Conservation (phyloP, 2,888 invertebrate species). For the Drosophila mayaguana region DNA sequence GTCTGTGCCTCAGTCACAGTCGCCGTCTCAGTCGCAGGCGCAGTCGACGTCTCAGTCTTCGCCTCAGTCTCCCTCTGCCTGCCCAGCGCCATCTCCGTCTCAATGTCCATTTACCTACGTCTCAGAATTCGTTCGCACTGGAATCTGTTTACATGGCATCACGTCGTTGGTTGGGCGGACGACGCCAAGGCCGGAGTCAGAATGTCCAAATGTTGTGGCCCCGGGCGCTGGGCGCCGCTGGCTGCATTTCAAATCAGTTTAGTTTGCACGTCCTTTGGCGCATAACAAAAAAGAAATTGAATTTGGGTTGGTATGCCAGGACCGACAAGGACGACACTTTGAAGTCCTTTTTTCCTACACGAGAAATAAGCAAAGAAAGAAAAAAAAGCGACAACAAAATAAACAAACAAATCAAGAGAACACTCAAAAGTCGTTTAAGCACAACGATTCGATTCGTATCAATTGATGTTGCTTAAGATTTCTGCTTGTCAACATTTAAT, state of each 20-base stretch:
- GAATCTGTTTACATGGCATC: constrained; percentile 67
- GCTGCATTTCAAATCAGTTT: constrained; percentile 79
- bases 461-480: constrained; percentile 32
- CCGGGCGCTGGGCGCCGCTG: constrained; percentile 59
- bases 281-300: constrained; percentile 69
- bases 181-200: constrained; percentile 12
- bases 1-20: not conserved
- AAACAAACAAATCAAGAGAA: constrained; percentile 33
- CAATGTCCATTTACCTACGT: constrained; percentile 38
- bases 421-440: constrained; percentile 43
- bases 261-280: constrained; percentile 76
- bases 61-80: not conserved
- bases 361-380: constrained; percentile 26
- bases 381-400: not conserved
- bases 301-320: constrained; percentile 58
- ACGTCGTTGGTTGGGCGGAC: constrained; percentile 36
- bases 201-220: constrained; percentile 51
- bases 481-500: constrained; percentile 54
- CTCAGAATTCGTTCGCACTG: constrained; percentile 11
- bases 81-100: constrained; percentile 1
- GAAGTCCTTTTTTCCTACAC: constrained; percentile 41
- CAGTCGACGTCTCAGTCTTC: not conserved
- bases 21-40: not conserved
- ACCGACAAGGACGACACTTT: constrained; percentile 42
- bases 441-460: constrained; percentile 26